Evolutionary conservation across 2,888 invertebrate genomes (phyloP).

Genomic region (Agapostemon virescens): DNA sequence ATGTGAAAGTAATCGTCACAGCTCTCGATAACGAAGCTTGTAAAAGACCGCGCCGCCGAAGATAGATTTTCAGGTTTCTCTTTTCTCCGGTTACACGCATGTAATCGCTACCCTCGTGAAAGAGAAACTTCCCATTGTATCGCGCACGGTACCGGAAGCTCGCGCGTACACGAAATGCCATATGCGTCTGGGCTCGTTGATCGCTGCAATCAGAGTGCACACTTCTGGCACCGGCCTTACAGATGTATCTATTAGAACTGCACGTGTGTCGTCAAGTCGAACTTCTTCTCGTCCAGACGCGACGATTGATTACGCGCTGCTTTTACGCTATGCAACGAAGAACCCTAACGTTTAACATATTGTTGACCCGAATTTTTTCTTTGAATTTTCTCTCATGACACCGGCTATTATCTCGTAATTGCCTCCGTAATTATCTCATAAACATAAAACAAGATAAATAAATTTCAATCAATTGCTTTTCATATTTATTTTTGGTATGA

Average conservation of each 20-base stretch:
- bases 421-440: no score
- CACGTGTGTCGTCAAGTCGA: background rate
- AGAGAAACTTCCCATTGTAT: conserved; percentile 59
- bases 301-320: background rate
- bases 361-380: no score
- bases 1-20: conserved; percentile 61
- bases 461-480: no score
- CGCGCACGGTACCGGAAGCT: conserved; percentile 50
- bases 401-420: no score
- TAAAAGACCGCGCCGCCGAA: conserved; percentile 27
- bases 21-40: conserved; percentile 55
- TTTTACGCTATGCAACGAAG: background rate
- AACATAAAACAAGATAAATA: no score
- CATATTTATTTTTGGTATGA: no score
- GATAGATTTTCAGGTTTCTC: conserved; percentile 57
- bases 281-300: background rate
- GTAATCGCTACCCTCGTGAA: conserved; percentile 51
- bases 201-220: conserved; percentile 44
- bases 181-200: conserved; percentile 18
- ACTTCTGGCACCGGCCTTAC: conserved; percentile 13
- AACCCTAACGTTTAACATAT: no score
- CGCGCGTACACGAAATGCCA: conserved; percentile 27
- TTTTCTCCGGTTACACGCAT: conserved; percentile 48
- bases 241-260: background rate
- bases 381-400: background rate